Evolutionary conservation across 2,888 invertebrate species (phyloP).

Genomic region (Drosophila buzzatii): DNA sequence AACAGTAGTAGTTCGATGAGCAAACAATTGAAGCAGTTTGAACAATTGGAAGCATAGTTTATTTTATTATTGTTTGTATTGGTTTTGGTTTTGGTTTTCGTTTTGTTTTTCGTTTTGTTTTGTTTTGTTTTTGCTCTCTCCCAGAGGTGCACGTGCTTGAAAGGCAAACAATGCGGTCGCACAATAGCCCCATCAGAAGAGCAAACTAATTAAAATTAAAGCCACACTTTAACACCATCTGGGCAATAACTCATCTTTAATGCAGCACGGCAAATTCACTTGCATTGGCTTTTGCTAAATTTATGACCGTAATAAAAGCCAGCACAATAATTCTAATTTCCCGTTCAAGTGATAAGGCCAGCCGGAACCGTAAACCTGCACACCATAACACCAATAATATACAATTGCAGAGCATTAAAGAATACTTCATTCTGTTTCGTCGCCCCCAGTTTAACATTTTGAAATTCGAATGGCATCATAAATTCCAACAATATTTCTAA

Average conservation of each 20-base stretch:
- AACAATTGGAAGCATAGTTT: slow-evolving; percentile 37
- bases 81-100: slow-evolving; percentile 12
- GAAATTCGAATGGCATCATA: slow-evolving; percentile 36
- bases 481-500: slow-evolving; percentile 42
- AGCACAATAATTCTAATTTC: slow-evolving; percentile 72
- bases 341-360: slow-evolving; percentile 62
- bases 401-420: slow-evolving; percentile 36
- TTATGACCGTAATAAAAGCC: slow-evolving; percentile 71
- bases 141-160: slow-evolving; percentile 22
- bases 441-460: slow-evolving; percentile 14
- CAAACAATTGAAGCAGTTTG: slow-evolving; percentile 42
- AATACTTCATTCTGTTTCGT: slow-evolving; percentile 1
- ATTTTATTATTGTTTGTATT: slow-evolving; percentile 32
- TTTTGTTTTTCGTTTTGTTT: background rate
- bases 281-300: slow-evolving; percentile 57
- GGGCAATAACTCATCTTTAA: slow-evolving; percentile 64
- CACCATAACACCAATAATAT: slow-evolving; percentile 3
- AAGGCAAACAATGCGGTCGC: slow-evolving; percentile 31
- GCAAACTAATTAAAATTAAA: slow-evolving; percentile 75
- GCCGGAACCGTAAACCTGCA: slow-evolving; percentile 17
- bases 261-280: slow-evolving; percentile 54
- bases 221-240: slow-evolving; percentile 67
- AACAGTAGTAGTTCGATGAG: slow-evolving; percentile 24
- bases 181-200: slow-evolving; percentile 41
- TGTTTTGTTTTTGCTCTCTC: slow-evolving; percentile 11